Base-by-base conservation (phyloP, 2,113 vertebrate genomes). In the Fulica atra region DNA sequence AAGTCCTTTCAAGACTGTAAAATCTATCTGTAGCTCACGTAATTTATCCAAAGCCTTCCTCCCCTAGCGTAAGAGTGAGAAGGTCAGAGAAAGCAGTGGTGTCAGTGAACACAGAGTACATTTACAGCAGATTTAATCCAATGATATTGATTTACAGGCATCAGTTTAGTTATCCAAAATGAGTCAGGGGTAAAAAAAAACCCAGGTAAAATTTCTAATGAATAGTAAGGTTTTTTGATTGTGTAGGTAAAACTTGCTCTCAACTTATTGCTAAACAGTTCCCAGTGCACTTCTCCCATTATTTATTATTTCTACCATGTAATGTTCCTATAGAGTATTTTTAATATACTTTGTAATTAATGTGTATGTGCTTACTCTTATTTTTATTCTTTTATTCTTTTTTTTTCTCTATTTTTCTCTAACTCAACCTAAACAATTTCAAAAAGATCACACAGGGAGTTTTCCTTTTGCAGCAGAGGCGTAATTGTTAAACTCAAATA, bases 1-100 rank as follows among this genome's bases (percentile, higher is more conserved):
- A 84, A 99, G 93, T 69, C 99, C 98, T 96, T 99, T 99, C 91
- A 99, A 97, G 25, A 83, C 97, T 13, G 98, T 98, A 96, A 99
- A 99, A 86, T 93, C 61, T 81, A 99, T 96, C 96, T 98, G 98
- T 38, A 98, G 94, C 76, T 95, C 77, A 59, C 97, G 96, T 28
- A 99, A 90, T 86, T 98, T 97, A 95, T 98, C 98, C 89, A 99
- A 97, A 95, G 99, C 98, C 78, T 95, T 98, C 77, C 96, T 98
- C 96, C 99, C 99, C 99, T 99, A 73, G 76, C 74, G 26, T 50
- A 59, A 83, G 85, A 88, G 28, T 12, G 19, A 23, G 4, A 77
- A 54, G 13, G 68, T 72, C 63, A 94, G 78, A 91, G 53, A 73
- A 93, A 61, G 70, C 50, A 82, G 40, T 3, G 3, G 0, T 8